Base-by-base conservation (phyloP, 2,888 invertebrate species). In the Blomia tropicalis region DNA sequence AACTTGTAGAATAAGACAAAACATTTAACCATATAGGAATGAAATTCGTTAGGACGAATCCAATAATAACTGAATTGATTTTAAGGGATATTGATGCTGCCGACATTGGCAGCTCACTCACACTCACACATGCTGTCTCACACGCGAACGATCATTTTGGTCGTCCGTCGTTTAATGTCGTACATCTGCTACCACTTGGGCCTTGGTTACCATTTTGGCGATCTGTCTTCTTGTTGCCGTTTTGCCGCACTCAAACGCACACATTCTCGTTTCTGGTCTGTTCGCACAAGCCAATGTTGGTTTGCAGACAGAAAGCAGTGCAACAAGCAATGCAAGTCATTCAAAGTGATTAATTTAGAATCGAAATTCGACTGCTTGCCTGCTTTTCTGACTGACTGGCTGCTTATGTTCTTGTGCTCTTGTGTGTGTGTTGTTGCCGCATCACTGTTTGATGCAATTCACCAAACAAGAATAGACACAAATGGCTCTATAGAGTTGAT, bases 331-430 rank as follows among this genome's bases (percentile, higher is more conserved):
- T n/a, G 51, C 51, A 7, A 27, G 51, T n/a, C 22, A 47, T 47
- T 41, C 23, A 19, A 47, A 47, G 51, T 47, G 51, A 47, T 47
- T 47, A 47, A 47, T 47, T 47, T 47, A 47, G 36, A 36, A 36
- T 11, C 17, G 36, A 17, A 11, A 7, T 36, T 17, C 51, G 51
- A 47, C 22, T 19, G 51, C 14, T 41, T 41, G 14, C 41, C n/a
- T 41, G 14, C n/a, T 41, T 41, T n/a, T n/a, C 41, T 41, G 14
- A 17, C n/a, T 41, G 14, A 14, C 14, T n/a, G 41, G 14, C 41
- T 17, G n/a, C n/a, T 17, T 41, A 14, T 41, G 41, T n/a, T 17
- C 41, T n/a, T 17, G 17, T 36, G 7, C 36, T 36, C 17, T 36
- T 36, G 36, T 7, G 36, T 36, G 36, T 36, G 7, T 36, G 36